Base-by-base conservation (phyloP, 2,113 vertebrate species). In the Indicator indicator region DNA sequence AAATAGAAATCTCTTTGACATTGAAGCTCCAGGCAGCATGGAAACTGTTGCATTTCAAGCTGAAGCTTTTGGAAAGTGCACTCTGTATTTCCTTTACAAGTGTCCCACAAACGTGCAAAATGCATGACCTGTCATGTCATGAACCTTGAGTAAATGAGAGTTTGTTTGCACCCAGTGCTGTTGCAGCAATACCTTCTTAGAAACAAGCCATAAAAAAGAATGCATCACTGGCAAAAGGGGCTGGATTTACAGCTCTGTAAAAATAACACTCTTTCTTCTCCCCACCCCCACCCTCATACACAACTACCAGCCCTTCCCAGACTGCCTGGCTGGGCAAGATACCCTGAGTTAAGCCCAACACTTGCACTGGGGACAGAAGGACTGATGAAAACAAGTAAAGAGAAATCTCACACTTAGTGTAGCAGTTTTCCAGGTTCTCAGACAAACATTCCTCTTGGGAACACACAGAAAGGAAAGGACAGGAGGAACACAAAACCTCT, bases 1-100 rank as follows among this genome's bases (percentile, higher is more conserved):
- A 98, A 97, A 97, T 96, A 97, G 94, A 88, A 50, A 83, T 93
- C 84, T 86, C 95, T 95, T 71, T 93, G 91, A 94, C 94, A 93
- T 30, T 58, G 75, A 72, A 73, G 81, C 76, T 75, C 32, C 68
- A 32, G 88, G 84, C 94, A 96, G 75, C 92, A 94, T 90, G 92
- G 85, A 94, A 96, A 95, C 97, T 88, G 94, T 63, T 96, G 87
- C 91, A 83, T 96, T 95, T 98, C 93, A 81, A 84, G 62, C 60
- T 68, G 83, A 86, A 84, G 77, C 77, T 93, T 90, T 96, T 86
- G 78, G 89, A 93, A 94, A 86, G 64, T 1, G 0, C 0, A 0
- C 16, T 77, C 28, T 73, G 27, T 13, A 63, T 68, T 94, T 91
- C 62, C n/a, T 96, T 95, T 92, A 58, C 6, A 48, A 93, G 88